Percentiles rank a stretch among this genome's conserved stretches.
These are phyloP conservation scores for Tragelaphus buxtoni DNA, from an alignment of 2,113 vertebrate genomes.

Conservation along the genomic window DNA sequence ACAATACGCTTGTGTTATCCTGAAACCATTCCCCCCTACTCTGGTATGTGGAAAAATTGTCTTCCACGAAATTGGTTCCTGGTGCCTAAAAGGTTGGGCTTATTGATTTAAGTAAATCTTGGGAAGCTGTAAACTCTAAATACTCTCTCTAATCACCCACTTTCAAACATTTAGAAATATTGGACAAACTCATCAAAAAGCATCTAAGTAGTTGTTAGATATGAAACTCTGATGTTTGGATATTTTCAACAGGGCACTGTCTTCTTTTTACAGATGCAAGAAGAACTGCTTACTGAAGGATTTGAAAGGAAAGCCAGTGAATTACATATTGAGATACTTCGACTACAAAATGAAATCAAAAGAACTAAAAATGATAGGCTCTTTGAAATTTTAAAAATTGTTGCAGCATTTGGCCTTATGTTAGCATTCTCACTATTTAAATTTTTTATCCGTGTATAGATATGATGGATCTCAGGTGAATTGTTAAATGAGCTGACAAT, in stretches of 20 bases:
- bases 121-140: not conserved
- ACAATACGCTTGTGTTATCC: not conserved
- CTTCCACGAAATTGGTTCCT: not conserved
- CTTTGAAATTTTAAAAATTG: not conserved
- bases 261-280: not conserved
- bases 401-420: rapidly evolving
- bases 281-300: not conserved
- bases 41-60: not conserved
- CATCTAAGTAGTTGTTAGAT: not conserved
- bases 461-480: not conserved
- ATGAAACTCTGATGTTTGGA: not conserved
- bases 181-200: not conserved
- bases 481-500: not conserved
- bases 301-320: not conserved
- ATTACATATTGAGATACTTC: not conserved
- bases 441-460: not conserved
- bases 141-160: not conserved
- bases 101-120: not conserved
- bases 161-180: not conserved
- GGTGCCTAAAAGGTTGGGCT: not conserved
- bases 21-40: not conserved
- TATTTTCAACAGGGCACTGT: not conserved
- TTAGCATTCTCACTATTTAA: too few relatives aligned
- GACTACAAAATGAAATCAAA: not conserved
- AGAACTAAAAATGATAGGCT: not conserved